Conservation (phyloP, 2,888 invertebrate species). For the Seira ritae region DNA sequence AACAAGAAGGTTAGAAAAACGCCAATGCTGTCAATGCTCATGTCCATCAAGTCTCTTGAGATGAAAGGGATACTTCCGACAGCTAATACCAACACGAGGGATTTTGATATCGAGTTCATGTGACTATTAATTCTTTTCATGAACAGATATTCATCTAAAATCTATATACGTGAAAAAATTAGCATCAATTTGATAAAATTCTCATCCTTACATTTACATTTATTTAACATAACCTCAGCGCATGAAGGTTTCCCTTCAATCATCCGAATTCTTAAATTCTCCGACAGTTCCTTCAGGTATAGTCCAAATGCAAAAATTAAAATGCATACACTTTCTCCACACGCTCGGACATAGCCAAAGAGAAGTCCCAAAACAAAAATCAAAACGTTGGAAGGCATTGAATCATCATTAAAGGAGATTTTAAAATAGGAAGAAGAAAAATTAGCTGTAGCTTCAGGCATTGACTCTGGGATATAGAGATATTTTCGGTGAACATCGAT, state of each 20-base stretch:
- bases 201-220: no score
- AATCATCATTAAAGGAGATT: background rate
- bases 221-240: background rate
- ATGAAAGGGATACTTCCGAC: slow-evolving; percentile 30
- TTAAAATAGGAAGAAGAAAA: no score
- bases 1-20: background rate
- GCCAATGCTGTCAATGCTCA: background rate
- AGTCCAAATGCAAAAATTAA: slow-evolving; percentile 27
- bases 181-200: no score
- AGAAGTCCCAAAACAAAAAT: background rate
- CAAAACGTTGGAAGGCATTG: background rate
- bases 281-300: slow-evolving; percentile 4
- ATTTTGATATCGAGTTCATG: background rate
- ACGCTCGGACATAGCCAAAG: background rate
- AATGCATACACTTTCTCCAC: background rate
- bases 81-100: background rate
- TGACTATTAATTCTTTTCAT: slow-evolving; percentile 7
- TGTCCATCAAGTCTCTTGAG: background rate
- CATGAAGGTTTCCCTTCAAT: background rate
- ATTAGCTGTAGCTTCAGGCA: no score
- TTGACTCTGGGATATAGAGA: background rate
- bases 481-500: background rate
- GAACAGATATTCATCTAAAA: slow-evolving; percentile 14
- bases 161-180: background rate
- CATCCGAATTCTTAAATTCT: background rate